Evolutionary conservation across 1,140 invertebrate species (phyloP).

Genomic region (Nasonia vitripennis): DNA sequence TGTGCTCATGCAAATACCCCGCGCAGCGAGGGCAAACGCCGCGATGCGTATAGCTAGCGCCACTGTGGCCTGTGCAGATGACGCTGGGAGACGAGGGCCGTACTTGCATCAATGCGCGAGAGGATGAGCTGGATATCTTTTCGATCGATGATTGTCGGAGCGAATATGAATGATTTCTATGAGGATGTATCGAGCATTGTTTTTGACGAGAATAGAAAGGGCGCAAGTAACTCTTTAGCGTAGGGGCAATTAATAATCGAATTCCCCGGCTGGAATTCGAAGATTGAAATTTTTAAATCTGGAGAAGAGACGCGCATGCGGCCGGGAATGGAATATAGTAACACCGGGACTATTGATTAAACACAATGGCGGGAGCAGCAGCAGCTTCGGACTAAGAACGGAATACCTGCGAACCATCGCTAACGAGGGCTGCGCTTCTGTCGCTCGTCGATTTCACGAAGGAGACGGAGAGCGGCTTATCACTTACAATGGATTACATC

Average conservation of each 20-base stretch:
- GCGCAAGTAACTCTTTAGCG: not conserved
- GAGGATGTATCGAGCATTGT: not conserved
- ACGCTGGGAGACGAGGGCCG: not conserved
- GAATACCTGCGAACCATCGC: constrained; percentile 57
- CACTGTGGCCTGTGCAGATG: not conserved
- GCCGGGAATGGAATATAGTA: constrained; percentile 24
- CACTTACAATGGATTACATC: constrained; percentile 39
- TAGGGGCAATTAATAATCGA: constrained; percentile 1
- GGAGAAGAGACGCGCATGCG: constrained; percentile 19
- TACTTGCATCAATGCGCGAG: constrained; percentile 54
- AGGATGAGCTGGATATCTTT: not conserved
- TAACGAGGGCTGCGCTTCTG: constrained; percentile 43
- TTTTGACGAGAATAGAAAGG: not conserved
- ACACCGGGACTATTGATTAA: constrained; percentile 31
- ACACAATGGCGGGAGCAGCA: constrained; percentile 28
- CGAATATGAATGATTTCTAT: too few relatives aligned
- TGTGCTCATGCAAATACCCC: constrained; percentile 72
- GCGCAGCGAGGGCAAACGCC: constrained; percentile 34
- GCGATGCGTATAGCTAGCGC: not conserved
- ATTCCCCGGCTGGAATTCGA: constrained; percentile 49
- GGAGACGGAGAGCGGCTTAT: constrained; percentile 23
- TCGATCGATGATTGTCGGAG: too few relatives aligned
- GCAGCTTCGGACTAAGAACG: constrained; percentile 49
- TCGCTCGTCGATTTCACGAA: constrained; percentile 35
- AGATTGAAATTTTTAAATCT: constrained; percentile 58